Evolutionary conservation across 2,888 invertebrate genomes (phyloP).

Genomic region (Siphlonurus alternatus): DNA sequence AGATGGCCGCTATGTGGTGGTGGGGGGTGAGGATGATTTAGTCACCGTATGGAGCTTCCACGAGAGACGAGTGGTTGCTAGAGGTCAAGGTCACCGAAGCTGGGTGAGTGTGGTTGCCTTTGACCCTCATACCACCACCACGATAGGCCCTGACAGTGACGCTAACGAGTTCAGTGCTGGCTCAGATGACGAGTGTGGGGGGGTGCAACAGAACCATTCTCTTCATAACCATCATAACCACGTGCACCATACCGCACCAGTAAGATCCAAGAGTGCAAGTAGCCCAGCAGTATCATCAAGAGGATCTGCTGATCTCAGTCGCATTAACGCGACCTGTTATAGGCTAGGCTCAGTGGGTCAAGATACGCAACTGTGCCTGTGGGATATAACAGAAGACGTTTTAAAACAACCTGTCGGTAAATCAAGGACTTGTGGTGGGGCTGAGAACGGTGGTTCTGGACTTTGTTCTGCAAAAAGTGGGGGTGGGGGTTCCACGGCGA

Average conservation of each 20-base stretch:
- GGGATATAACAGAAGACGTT: slow-evolving; percentile 96
- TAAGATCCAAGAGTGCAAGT: slow-evolving; percentile 17
- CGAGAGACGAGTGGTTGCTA: slow-evolving; percentile 85
- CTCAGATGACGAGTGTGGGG: slow-evolving; percentile 11
- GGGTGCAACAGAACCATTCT: neutral
- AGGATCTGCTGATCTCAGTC: slow-evolving; percentile 23
- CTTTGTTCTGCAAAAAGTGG: neutral
- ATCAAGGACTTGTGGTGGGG: slow-evolving; percentile 20
- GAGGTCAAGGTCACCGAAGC: slow-evolving; percentile 93
- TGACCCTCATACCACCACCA: slow-evolving; percentile 67
- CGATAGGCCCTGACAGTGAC: slow-evolving; percentile 36
- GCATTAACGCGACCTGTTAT: slow-evolving; percentile 45
- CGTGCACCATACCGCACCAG: slow-evolving; percentile 14
- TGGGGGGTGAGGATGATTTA: slow-evolving; percentile 97
- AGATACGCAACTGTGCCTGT: slow-evolving; percentile 93
- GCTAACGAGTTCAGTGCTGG: slow-evolving; percentile 27
- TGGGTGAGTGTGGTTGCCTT: slow-evolving; percentile 98
- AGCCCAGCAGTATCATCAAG: slow-evolving; percentile 12
- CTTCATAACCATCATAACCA: slow-evolving; percentile 6
- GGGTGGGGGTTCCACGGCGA: slow-evolving; percentile 5
- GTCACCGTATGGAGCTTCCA: slow-evolving; percentile 93
- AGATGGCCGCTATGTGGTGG: slow-evolving; percentile 85
- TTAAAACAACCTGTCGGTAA: slow-evolving; percentile 51
- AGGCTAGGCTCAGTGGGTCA: slow-evolving; percentile 90
- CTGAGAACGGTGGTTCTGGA: neutral